Evolutionary conservation across 2,113 vertebrate genomes (phyloP), one percentile per base, ranked within the genome.

Genomic region (Hemiprocne comata): DNA sequence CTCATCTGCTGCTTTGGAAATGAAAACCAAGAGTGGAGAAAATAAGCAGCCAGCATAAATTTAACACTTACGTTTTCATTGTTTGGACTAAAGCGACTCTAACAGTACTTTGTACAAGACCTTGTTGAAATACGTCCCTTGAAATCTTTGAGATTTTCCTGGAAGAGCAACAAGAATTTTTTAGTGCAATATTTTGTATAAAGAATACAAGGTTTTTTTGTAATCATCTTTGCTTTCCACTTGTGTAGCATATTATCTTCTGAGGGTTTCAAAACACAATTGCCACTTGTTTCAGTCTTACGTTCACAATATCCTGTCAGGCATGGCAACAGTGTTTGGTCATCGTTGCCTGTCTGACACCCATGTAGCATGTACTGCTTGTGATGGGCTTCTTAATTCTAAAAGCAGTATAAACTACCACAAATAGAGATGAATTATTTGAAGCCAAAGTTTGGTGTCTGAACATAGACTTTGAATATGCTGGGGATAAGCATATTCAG

Each of bases 1-100:
- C 13, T 80, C 34, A 26, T 87, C 69, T 95, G 44, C 58, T 87
- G 54, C 55, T 93, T 93, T 77, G 50, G 55, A 94, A 94, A 34
- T 50, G 31, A 87, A 94, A 92, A 87, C 55, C 50, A 83, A 51
- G 38, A 82, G 42, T 44, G 91, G 44, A 69, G 69, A 75, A 89
- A 91, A 76, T 61, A 83, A 60, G 67, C 60, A 91, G 87, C 61
- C 70, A 91, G 51, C 24, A n/a, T 76, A 77, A 87, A 74, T 85
- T 57, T 80, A 74, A 62, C 24, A 36, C 64, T 77, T 86, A 33
- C 29, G 29, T 75, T 91, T 34, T 91, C 18, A 36, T 70, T 74
- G 42, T 25, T 84, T 33, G 65, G 24, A 48, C 34, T 77, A 74
- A 84, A 67, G 36, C 40, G 73, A 38, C 10, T 23, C 36, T 31